Evolutionary conservation across 2,888 invertebrate species (phyloP), one percentile per base, ranked within the genome.

Genomic region (Smittia aterrima): DNA sequence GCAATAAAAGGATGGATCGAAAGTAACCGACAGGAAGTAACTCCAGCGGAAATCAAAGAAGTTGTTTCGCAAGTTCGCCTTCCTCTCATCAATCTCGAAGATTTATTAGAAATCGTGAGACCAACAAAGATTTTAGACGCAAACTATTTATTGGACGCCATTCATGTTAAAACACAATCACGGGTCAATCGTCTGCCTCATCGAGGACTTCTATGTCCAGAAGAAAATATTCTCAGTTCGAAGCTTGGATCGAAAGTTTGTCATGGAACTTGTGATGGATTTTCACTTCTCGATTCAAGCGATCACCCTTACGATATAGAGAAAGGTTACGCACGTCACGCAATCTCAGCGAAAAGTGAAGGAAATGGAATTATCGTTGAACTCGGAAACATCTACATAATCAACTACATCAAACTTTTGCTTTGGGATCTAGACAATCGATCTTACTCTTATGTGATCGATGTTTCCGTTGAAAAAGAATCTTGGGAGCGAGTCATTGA

Each of bases 401-500:
- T 99, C 79, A 99, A 99, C 86, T 93, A 96, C 80, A 88, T 99
- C 75, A 89, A 90, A 75, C 88, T 99, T 87, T 85, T 97, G 78
- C 86, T 99, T 11, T 98, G 97, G 96, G 98, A 98, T 84, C 86
- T 91, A 75, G 98, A 98, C 82, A 88, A 90, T 80, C 89, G 95
- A 85, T 89, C 81, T 0, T 82, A 83, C 1, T 83, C 82, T 76
- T 82, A 78, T 58, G 79, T 83, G 27, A 91, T 96, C 78, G 96
- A 95, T 82, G 93, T 96, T 27, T 97, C 96, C 0, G 93, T 96
- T 84, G 96, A 98, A 85, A 92, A 95, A 82, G 91, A 91, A 82
- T 94, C 97, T 82, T 99, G 98, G 97, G 90, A 93, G 76, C 88
- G 92, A 75, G 91, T 99, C 74, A 88, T 98, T 76, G 98, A 99